A percentile compares a stretch with the other conserved stretches of the same genome.
These are phyloP conservation scores for Drosophila prostipennis DNA, from an alignment of 2,888 invertebrate species.

Conservation along the genomic window DNA sequence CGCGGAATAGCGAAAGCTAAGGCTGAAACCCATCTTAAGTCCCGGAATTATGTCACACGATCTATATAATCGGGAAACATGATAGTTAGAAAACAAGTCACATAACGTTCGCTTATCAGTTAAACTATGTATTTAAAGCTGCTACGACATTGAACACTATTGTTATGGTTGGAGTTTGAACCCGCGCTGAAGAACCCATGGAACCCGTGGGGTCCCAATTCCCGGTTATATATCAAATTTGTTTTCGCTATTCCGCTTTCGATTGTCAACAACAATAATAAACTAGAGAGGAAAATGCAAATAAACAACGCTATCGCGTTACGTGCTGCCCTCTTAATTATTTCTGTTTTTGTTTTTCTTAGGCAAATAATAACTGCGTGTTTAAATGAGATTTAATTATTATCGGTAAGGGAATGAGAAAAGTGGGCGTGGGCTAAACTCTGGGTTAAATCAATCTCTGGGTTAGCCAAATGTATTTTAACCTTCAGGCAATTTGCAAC, in stretches of 20 bases:
- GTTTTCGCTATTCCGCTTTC: slow-evolving; percentile 21
- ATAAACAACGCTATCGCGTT: slow-evolving; percentile 45
- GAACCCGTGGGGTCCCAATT: slow-evolving; percentile 23
- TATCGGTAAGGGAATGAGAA: neutral
- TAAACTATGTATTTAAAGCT: slow-evolving; percentile 30
- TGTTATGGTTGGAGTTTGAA: slow-evolving; percentile 22
- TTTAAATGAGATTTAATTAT: neutral
- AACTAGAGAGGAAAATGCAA: slow-evolving; percentile 34
- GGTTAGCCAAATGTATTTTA: neutral
- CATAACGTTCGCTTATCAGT: slow-evolving; percentile 24
- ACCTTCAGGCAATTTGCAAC: neutral
- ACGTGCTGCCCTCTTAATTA: slow-evolving; percentile 30
- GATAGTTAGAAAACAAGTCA: slow-evolving; percentile 18
- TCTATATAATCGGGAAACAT: neutral
- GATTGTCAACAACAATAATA: slow-evolving; percentile 36
- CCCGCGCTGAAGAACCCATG: slow-evolving; percentile 22
- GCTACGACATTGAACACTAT: slow-evolving; percentile 26
- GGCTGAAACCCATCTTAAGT: slow-evolving; percentile 3
- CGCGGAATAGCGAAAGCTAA: slow-evolving; percentile 20
- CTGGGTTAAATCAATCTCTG: neutral
- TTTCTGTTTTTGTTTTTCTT: slow-evolving; percentile 12
- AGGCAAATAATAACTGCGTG: slow-evolving; percentile 18
- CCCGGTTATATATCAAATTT: slow-evolving; percentile 26
- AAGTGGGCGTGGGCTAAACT: slow-evolving; percentile 3
- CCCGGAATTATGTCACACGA: neutral